Evolutionary conservation across 2,113 vertebrate genomes (phyloP), one percentile per base, ranked within the genome.

Genomic region (Chaetura pelagica): DNA sequence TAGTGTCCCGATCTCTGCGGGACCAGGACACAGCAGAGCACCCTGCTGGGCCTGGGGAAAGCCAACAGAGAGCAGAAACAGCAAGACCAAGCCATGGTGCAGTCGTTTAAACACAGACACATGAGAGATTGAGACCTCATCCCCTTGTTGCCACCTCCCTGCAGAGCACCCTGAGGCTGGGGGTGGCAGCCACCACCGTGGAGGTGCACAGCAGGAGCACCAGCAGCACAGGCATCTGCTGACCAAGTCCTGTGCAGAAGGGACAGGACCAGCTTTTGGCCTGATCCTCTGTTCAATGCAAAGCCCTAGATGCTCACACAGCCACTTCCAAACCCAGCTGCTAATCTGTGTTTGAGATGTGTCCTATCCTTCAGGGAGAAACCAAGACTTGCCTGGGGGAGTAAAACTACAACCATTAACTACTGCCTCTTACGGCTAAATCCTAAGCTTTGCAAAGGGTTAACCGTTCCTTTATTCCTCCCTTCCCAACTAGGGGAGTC

Each of bases 1-100:
- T n/a, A 22, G 8, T 1, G 0, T 7, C 27, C 16, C n/a, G 26
- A 2, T 10, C n/a, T 15, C 66, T 23, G 34, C 0, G 0, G 61
- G 21, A 81, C 14, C 20, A 30, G 57, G 27, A 44, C 67, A 8
- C 42, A 48, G 46, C 19, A 48, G 46, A 48, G 46, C 20, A 19
- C 46, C 20, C 46, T 48, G 35, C 55, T 74, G 52, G 24, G 52
- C 74, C 32, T 42, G 48, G 48, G 26, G 20, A 75, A 84, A 90
- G 34, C 24, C 61, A 91, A n/a, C 16, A 49, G 64, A 30, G 27
- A 69, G n/a, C 12, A 71, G 38, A 58, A 94, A 84, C 7, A 12
- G 61, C 54, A 48, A 84, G 21, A 58, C 9, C 32, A 35, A 86
- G 46, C n/a, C 35, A 62, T 2, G 3, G 17, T 12, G 30, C 2